A percentile compares a stretch with the other conserved stretches of the same genome.
These are phyloP conservation scores for Diarsia brunnea DNA, from an alignment of 2,888 invertebrate genomes.

Conservation along the genomic window DNA sequence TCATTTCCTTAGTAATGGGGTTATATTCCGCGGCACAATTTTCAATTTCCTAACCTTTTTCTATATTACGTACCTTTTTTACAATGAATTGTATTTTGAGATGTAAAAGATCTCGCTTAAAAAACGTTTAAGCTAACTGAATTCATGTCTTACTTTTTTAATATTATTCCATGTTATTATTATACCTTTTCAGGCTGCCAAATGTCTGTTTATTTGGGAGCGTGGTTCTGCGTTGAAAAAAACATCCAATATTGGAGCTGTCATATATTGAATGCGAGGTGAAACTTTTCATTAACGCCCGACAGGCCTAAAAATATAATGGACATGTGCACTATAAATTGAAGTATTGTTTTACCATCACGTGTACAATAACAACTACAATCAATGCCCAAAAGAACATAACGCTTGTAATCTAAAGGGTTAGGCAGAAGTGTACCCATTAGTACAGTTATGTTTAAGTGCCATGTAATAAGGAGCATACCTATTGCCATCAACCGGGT, in stretches of 20 bases:
- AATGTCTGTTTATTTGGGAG: slow-evolving; percentile 26
- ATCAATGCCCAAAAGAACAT: neutral
- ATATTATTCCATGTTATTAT: slow-evolving; percentile 31
- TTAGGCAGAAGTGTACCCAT: too few relatives aligned
- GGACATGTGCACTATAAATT: slow-evolving; percentile 1
- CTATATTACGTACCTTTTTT: slow-evolving; percentile 83
- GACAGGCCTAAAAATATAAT: slow-evolving; percentile 27
- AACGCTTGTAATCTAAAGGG: too few relatives aligned
- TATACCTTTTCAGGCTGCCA: slow-evolving; percentile 9
- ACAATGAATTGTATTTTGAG: slow-evolving; percentile 74
- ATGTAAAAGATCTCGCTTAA: slow-evolving; percentile 67
- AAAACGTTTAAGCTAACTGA: slow-evolving; percentile 63
- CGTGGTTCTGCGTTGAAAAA: slow-evolving; percentile 26
- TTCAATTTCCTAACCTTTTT: slow-evolving; percentile 89
- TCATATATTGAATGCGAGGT: slow-evolving; percentile 35
- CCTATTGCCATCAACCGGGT: too few relatives aligned
- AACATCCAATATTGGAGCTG: slow-evolving; percentile 45
- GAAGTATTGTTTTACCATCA: neutral
- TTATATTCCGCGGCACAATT: slow-evolving; percentile 89
- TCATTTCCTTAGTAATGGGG: slow-evolving; percentile 89
- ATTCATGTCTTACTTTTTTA: slow-evolving; percentile 34
- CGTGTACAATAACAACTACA: neutral
- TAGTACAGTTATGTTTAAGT: too few relatives aligned
- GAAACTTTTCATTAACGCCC: slow-evolving; percentile 22
- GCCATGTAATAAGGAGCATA: too few relatives aligned